Base-by-base conservation (phyloP, 1,140 invertebrate genomes). In the Drosophila pandora region DNA sequence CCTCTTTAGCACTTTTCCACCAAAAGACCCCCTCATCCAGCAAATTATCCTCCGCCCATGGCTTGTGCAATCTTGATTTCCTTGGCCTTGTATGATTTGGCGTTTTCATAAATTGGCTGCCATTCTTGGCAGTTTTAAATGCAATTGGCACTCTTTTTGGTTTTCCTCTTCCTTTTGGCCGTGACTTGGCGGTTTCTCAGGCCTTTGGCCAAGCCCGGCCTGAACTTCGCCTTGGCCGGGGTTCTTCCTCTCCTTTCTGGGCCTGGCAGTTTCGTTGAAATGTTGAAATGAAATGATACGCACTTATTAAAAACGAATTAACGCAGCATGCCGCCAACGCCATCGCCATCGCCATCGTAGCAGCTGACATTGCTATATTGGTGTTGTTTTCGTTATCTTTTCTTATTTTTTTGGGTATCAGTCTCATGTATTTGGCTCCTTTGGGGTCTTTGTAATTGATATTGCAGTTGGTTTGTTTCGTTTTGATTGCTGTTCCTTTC, bases 301-400 rank as follows among this genome's bases (percentile, higher is more conserved):
- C 83, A 88, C 83, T 88, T 88, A 88, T 88, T 88, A 88, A 88
- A 88, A 88, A 88, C 84, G 84, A 88, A 88, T 88, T 88, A 88
- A 83, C 82, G 63, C 82, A 82, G 83, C 83, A 76, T 82, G 82
- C 83, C 84, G 75, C 80, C 76, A 68, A 71, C 75, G 63, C 43
- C 60, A 52, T 37, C 75, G 63, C 43, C 60, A 47, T 37, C 54
- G 59, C 12, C 54, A 6, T 61, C 69, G 69, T 56, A 67, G 80
- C 76, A 78, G 83, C 74, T 82, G 81, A 60, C 68, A 60, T 81
- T 55, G 77, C 8, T 47, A 50, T 43, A 75, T 75, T 73, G 61
- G 54, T 79, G 64, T 72, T 84, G 52, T 76, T 71, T 87, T 59
- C 63, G 70, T 41, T 74, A 37, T 78, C 56, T 48, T 17, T 62